Evolutionary conservation across 2,888 invertebrate species (phyloP), one percentile per base, ranked within the genome.

Genomic region (Liopterus haemorrhoidalis): DNA sequence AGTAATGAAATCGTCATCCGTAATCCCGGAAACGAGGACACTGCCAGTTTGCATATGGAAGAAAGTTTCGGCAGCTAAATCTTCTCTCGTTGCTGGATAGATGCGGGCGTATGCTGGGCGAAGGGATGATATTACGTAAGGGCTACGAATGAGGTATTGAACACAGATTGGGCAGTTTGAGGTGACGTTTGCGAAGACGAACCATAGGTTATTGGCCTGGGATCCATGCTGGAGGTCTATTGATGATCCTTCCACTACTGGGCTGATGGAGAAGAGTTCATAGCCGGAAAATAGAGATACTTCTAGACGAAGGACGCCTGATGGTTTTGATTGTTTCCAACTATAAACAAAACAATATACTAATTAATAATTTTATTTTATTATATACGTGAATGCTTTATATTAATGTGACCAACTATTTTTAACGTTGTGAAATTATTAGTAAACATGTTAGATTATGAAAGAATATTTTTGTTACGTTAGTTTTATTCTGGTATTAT

Each of bases 1-100:
- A 2, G 79, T 80, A 20, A 79, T 78, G 14, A 79, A 70, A 56
- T 80, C 80, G 54, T 80, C 80, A 41, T 78, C 78, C 9, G 78
- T 77, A 20, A 79, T 78, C 5, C 76, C 78, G 55, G 72, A 69
- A 1, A 80, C 66, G 21, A 80, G 64, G 8, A 74, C 74, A 50
- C 79, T 79, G n/a, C 74, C 74, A 32, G 70, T 67, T 54, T 70
- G 67, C 0, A 78, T 75, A 44, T 80, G 79, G 70, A 79, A 80
- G 60, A 80, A 78, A 3, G 74, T 74, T 60, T 79, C 79, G 0
- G 79, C 78, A 1, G 78, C 76, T 33, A 79, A 62, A 54, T 81
- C 79, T 47, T 78, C 76, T 49, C 79, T 65, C 1, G 73, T 71
- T 1, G 77, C 74, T 2, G 79, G 79, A 61, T 78, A 79, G 16